Base-by-base conservation (phyloP, 2,113 vertebrate species). In the Myotis brandtii region DNA sequence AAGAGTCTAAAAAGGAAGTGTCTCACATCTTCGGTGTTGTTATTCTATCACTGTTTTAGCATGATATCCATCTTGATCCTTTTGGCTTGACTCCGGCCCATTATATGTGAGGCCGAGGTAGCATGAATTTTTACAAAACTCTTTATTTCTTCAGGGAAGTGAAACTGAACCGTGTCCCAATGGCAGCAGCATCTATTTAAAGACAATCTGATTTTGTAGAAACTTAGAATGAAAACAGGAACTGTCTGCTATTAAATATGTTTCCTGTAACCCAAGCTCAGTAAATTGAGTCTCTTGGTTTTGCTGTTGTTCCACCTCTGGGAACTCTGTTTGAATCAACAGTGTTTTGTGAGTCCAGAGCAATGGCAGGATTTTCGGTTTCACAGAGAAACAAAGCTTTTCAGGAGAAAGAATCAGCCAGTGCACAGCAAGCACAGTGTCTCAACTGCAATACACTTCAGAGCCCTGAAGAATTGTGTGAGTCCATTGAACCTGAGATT, bases 221-320 rank as follows among this genome's bases (percentile, higher is more conserved):
- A 95, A 93, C 92, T 95, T 96, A 95, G 93, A 93, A 96, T 94
- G 94, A 96, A 96, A 98, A 95, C 97, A 97, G 95, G 95, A 98
- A 97, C 96, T 92, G 85, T 95, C 96, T 92, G 95, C 84, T 93
- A 90, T 95, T 94, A 97, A 97, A 94, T 96, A 92, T 91, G 93
- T 82, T 96, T 97, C 95, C 97, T 96, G 96, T 96, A 96, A 96
- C 93, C 88, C 77, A 93, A 96, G 90, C 95, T 92, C 32, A 56
- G 84, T 96, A 90, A 95, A 92, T 92, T 87, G 90, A 92, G 73
- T 92, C 94, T 88, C 92, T 64, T 56, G 52, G 17, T 94, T 97
- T 96, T 85, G 75, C 86, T 80, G 75, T 91, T 89, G 73, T 80
- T 92, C 93, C 76, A 84, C 84, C 80, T 88, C 91, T 48, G 89